These are phyloP conservation scores for Etheostoma cragini DNA, from an alignment of 2,113 vertebrate species.

Conservation along the genomic window DNA sequence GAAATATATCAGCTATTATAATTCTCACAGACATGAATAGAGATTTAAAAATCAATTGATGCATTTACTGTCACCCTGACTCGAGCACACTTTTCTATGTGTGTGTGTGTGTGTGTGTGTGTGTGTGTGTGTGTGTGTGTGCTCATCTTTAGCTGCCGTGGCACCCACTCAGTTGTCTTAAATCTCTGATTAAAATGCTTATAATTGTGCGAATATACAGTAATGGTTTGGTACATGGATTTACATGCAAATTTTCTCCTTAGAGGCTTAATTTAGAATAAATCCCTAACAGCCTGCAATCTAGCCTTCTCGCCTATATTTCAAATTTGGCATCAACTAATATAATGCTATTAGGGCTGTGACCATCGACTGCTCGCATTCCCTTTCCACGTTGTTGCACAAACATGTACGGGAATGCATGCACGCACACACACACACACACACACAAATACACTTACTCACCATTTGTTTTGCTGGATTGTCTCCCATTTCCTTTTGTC, in stretches of 20 bases:
- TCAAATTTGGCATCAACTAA: slow-evolving; percentile 67
- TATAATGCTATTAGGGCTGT: slow-evolving; percentile 69
- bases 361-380: slow-evolving; percentile 58
- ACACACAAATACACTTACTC: slow-evolving; percentile 32
- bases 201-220: slow-evolving; percentile 45
- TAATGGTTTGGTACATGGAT: slow-evolving; percentile 61
- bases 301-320: slow-evolving; percentile 50
- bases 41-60: slow-evolving; percentile 17
- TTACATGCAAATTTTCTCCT: slow-evolving; percentile 65
- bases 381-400: slow-evolving; percentile 34
- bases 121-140: background rate
- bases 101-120: background rate
- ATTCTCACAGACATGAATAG: slow-evolving; percentile 21
- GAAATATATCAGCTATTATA: slow-evolving; percentile 11
- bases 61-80: slow-evolving; percentile 19
- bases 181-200: slow-evolving; percentile 45
- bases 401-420: slow-evolving; percentile 26
- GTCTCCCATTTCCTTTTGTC: slow-evolving; percentile 80
- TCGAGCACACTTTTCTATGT: background rate
- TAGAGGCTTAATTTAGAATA: slow-evolving; percentile 66
- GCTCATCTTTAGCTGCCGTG: slow-evolving; percentile 8
- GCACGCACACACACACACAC: background rate
- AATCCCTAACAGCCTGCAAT: slow-evolving; percentile 68
- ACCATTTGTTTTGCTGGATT: slow-evolving; percentile 73
- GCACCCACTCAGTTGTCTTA: slow-evolving; percentile 35